These are phyloP conservation scores for Ischnura elegans DNA, from an alignment of 2,888 invertebrate genomes.

Conservation along the genomic window DNA sequence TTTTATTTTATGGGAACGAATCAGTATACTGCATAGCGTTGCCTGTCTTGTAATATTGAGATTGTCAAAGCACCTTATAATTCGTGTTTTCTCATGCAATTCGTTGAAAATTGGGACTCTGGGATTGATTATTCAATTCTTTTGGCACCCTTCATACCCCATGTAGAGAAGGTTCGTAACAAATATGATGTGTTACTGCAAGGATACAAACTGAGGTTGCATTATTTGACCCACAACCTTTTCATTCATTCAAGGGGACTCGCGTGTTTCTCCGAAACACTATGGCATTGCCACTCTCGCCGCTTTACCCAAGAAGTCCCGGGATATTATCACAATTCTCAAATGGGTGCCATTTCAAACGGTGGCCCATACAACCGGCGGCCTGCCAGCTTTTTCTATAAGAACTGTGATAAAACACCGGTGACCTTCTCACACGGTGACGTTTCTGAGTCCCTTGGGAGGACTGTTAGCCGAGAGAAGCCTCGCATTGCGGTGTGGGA, in stretches of 20 bases:
- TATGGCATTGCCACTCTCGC: background rate
- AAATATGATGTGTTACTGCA: background rate
- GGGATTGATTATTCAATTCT: too few species aligned
- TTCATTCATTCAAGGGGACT: background rate
- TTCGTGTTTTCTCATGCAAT: too few species aligned
- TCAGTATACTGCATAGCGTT: too few species aligned
- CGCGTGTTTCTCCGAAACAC: background rate
- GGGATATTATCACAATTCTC: conserved; percentile 26
- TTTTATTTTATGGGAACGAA: too few species aligned
- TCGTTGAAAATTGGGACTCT: too few species aligned
- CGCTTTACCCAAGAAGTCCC: conserved; percentile 28
- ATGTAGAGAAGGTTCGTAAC: too few species aligned
- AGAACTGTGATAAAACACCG: conserved; percentile 51
- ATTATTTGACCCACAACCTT: background rate
- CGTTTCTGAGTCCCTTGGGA: conserved; percentile 21
- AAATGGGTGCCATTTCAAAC: background rate
- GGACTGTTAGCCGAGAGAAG: background rate
- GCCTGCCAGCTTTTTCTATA: conserved; percentile 2
- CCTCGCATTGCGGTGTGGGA: too few species aligned
- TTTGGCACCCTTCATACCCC: too few species aligned
- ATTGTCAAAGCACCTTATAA: too few species aligned
- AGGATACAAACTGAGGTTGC: background rate
- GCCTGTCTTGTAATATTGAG: too few species aligned
- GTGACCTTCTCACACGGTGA: conserved; percentile 1
- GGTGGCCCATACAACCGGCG: background rate